These are phyloP conservation scores for Syngnathus rostellatus DNA, from an alignment of 2,797 vertebrate genomes.

Conservation along the genomic window DNA sequence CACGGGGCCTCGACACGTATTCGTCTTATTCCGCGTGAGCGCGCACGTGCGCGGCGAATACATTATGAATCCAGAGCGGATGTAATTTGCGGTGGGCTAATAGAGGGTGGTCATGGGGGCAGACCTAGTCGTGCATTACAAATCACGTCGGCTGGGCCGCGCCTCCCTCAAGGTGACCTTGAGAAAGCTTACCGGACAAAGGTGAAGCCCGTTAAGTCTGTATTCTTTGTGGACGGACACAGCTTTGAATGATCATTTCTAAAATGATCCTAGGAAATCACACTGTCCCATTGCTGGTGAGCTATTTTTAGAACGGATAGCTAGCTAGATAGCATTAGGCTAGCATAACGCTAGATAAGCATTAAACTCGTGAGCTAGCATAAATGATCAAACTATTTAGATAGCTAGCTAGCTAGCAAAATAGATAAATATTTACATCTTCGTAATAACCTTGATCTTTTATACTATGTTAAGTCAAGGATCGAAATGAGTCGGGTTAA, in stretches of 20 bases:
- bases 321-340: too few relatives aligned
- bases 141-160: background rate
- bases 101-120: slow-evolving; percentile 1
- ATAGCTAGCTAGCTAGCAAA: too few relatives aligned
- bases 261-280: too few relatives aligned
- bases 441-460: background rate
- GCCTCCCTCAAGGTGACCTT: slow-evolving; percentile 1
- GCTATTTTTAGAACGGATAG: too few relatives aligned
- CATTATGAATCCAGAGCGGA: background rate
- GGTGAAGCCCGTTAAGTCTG: background rate
- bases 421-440: background rate
- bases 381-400: too few relatives aligned
- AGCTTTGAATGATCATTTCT: background rate
- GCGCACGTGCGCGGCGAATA: background rate
- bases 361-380: too few relatives aligned
- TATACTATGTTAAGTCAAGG: background rate
- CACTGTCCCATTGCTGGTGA: too few relatives aligned
- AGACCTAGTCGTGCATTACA: background rate
- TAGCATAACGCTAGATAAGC: too few relatives aligned
- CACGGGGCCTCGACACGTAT: background rate
- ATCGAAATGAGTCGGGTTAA: background rate
- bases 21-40: background rate
- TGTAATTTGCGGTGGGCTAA: slow-evolving; percentile 6
- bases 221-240: background rate
- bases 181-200: background rate